Evolutionary conservation across 2,113 vertebrate genomes (phyloP), one percentile per base, ranked within the genome.

Genomic region (Brachypodius melanocephalos): DNA sequence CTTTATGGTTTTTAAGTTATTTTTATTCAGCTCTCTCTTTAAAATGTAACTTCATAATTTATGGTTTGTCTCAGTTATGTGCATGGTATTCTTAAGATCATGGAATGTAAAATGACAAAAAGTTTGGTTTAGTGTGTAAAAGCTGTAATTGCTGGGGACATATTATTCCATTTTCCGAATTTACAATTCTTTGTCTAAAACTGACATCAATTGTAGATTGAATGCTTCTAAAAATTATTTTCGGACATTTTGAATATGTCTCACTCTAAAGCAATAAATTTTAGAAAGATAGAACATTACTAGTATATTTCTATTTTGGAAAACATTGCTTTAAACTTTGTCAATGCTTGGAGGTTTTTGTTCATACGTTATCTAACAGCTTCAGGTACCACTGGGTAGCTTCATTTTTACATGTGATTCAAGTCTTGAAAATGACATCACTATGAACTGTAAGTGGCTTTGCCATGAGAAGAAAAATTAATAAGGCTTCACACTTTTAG

Each of bases 311-410:
- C 40, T 81, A 0, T 45, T 90, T 59, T 49, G 59, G 40, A 82
- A 88, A 85, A 49, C 15, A 17, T 65, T 87, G 12, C 36, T 87
- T 67, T 67, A 63, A 59, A 86, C 28, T 77, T 84, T 26, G 10
- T 72, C 61, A 29, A 45, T 90, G 25, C 72, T 67, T 88, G 67
- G 36, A 84, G 43, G 9, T 18, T 81, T 95, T 86, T 88, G 67
- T 90, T 92, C 4, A 5, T 86, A 21, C 76, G 28, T 73, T 78
- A 48, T 63, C 17, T 61, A 51, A 55, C n/a, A 87, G 48, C 61
- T 74, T 74, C 26, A 69, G 31, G 21, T 92, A 36, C 86, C 63
- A 45, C 5, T 62, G 52, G 85, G 22, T 75, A 85, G 43, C 32
- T 89, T 93, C 10, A n/a, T 84, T 87, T 75, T 92, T 62, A 67